Evolutionary conservation across 2,888 invertebrate species (phyloP).

Genomic region (Teleiodes luculella): DNA sequence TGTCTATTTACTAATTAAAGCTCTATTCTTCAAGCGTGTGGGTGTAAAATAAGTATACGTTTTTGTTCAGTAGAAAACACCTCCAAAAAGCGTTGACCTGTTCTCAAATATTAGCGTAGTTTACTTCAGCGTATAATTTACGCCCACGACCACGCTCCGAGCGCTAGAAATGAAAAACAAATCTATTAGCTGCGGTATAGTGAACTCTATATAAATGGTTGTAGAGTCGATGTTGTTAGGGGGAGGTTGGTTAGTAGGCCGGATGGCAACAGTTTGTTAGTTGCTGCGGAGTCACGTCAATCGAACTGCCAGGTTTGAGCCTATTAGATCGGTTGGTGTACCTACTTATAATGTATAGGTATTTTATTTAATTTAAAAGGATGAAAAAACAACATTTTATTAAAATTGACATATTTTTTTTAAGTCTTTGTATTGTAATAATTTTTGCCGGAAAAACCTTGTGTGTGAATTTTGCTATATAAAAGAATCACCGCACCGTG

Average conservation of each 20-base stretch:
- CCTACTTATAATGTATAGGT: no score
- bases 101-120: background rate
- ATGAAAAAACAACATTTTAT: no score
- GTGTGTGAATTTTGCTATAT: no score
- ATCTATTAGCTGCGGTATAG: background rate
- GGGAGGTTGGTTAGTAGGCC: background rate
- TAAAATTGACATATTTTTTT: no score
- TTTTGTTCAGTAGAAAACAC: background rate
- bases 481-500: no score
- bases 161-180: background rate
- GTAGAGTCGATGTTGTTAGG: background rate
- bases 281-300: background rate
- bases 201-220: background rate
- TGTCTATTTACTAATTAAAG: no score
- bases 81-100: background rate
- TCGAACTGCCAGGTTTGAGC: background rate
- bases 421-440: no score
- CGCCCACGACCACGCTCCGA: background rate
- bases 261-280: background rate
- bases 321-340: no score
- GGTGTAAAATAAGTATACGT: background rate
- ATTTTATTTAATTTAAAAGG: no score
- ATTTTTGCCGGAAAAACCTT: no score
- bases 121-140: background rate
- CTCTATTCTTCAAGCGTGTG: background rate